Conservation (phyloP, 2,797 vertebrate species). For the Acrocephalus scirpaceus region DNA sequence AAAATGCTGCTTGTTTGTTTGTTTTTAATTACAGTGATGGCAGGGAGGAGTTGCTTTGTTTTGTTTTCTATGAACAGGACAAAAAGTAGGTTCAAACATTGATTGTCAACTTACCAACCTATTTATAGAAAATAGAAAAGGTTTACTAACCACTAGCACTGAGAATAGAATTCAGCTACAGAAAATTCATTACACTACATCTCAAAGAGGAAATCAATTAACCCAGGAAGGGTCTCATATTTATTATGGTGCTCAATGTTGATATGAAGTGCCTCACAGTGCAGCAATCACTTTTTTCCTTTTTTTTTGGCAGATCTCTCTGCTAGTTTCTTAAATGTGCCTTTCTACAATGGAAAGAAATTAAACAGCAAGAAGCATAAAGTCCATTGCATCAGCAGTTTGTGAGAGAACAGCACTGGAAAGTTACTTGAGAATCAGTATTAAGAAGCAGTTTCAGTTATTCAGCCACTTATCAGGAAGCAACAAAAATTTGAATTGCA, state of each 20-base stretch:
- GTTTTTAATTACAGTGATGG: not conserved
- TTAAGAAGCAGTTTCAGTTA: not conserved
- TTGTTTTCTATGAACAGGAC: not conserved
- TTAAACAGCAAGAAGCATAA: not conserved
- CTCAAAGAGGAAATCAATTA: not conserved
- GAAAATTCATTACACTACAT: not conserved
- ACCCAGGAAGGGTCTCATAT: not conserved
- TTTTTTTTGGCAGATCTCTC: not conserved
- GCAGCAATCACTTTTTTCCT: not conserved
- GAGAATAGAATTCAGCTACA: not conserved
- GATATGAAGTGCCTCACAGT: not conserved
- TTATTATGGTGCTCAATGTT: not conserved
- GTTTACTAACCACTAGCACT: not conserved
- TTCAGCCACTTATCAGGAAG: not conserved
- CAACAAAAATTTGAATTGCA: not conserved
- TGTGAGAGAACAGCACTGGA: not conserved
- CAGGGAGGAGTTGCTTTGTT: not conserved
- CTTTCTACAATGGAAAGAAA: not conserved
- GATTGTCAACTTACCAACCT: not conserved
- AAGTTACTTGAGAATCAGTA: not conserved
- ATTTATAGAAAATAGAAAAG: not conserved
- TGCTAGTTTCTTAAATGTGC: not conserved
- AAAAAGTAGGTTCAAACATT: not conserved
- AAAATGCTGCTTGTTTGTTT: not conserved
- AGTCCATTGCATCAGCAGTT: not conserved